Percentiles rank a stretch among this genome's conserved stretches.
phyloP scores from a whole-genome alignment of 2,888 invertebrate genomes.

The Atrina japonica region DNA sequence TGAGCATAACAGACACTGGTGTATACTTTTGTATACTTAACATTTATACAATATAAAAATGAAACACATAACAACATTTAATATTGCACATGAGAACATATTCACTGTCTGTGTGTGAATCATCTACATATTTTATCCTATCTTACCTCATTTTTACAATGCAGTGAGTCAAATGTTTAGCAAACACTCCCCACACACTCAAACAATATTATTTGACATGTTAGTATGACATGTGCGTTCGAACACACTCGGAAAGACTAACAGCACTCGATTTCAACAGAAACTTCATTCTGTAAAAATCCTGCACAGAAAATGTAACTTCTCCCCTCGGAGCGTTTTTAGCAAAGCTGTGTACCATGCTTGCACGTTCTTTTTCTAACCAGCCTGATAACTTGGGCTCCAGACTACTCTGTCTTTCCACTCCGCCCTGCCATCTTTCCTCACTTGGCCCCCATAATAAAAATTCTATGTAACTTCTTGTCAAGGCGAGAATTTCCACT shows the following conservation, averaged over 20 bases:
- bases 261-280: conserved; percentile 71
- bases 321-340: conserved; percentile 53
- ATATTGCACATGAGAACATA: too few species aligned
- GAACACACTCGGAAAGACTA: conserved; percentile 68
- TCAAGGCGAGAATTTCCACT: conserved; percentile 67
- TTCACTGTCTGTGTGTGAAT: too few species aligned
- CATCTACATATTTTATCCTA: too few species aligned
- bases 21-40: too few species aligned
- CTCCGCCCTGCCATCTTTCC: conserved; percentile 47
- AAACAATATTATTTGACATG: too few species aligned
- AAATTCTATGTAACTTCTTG: conserved; percentile 71
- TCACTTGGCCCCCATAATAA: conserved; percentile 71
- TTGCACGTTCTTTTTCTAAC: conserved; percentile 70
- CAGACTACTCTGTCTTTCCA: conserved; percentile 53
- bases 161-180: too few species aligned
- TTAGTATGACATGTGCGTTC: conserved; percentile 49
- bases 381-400: conserved; percentile 72
- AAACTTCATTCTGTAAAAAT: conserved; percentile 75
- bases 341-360: conserved; percentile 65
- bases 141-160: too few species aligned
- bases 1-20: too few species aligned
- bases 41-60: too few species aligned
- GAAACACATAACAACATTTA: too few species aligned
- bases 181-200: too few species aligned
- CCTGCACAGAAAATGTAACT: conserved; percentile 61